Evolutionary conservation across 2,888 invertebrate genomes (phyloP), one percentile per base, ranked within the genome.

Genomic region (Agriotes lineatus): DNA sequence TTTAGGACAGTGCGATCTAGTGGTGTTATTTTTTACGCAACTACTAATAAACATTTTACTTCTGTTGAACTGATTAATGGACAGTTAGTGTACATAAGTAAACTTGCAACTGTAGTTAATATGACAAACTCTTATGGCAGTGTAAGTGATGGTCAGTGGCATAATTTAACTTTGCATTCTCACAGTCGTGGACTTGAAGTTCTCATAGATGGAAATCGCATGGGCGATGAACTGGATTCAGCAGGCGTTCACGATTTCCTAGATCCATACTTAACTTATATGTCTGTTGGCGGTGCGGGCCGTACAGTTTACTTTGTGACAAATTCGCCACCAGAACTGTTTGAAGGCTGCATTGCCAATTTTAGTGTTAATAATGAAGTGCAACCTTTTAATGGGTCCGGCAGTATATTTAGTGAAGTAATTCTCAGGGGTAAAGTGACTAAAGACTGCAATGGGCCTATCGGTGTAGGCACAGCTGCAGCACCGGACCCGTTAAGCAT

Each of bases 181-280:
- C 87, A 90, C 42, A 90, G 90, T 22, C 87, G 93, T 69, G 91
- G 90, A 5, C 86, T 96, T 33, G 88, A 91, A 67, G 81, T 96
- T 16, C 84, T 92, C 39, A 85, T 96, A 1, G 94, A 96, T 80
- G 89, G 87, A 18, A 84, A 84, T 25, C 87, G 90, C 72, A 88
- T 92, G 0, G 96, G 95, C 0, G 96, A 96, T 79, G 96, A 96
- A 81, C 85, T 96, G 2, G 96, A 96, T 79, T 88, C 93, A 0
- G 93, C 92, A 10, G 93, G 94, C 1, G 93, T 96, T 0, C 97
- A 97, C 80, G 95, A 96, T 81, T 96, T 96, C 80, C 87, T 96
- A 33, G 96, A 96, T 83, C 95, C 97, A 0, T 96, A 96, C 80
- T 85, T 97, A 56, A 93, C 93, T 0, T 87, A 90, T 2, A 84